phyloP scores from a whole-genome alignment of 2,797 vertebrate species.

The Hyperoplus immaculatus region DNA sequence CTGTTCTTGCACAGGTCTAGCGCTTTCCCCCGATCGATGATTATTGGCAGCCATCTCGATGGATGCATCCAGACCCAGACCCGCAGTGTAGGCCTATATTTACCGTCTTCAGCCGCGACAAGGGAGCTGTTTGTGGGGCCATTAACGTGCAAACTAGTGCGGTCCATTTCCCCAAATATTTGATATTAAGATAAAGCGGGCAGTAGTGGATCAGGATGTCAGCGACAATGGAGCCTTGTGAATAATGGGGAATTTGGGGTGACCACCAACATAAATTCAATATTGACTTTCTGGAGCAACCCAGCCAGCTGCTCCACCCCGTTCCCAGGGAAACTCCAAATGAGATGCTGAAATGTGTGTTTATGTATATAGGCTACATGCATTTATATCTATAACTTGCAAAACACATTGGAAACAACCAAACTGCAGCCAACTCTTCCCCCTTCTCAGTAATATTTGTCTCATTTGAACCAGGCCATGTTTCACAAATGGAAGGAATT shows the following conservation, averaged over 20 bases:
- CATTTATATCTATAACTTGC: conserved; percentile 16
- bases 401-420: background rate
- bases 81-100: background rate
- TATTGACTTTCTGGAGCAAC: conserved; percentile 75
- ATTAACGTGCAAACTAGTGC: conserved; percentile 81
- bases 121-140: conserved; percentile 6
- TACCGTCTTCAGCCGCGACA: conserved; percentile 48
- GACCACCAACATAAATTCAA: conserved; percentile 79
- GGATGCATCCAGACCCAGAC: conserved; percentile 36
- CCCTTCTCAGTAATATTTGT: conserved; percentile 3
- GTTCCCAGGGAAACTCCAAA: conserved; percentile 43
- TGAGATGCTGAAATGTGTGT: conserved; percentile 26
- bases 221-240: conserved; percentile 53
- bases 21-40: conserved; percentile 63
- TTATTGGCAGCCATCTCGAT: conserved; percentile 60
- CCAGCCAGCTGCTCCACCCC: conserved; percentile 42
- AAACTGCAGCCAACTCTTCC: background rate
- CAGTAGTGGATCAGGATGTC: conserved; percentile 69
- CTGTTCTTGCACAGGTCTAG: conserved; percentile 70
- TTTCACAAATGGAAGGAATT: conserved; percentile 80
- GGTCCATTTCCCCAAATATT: conserved; percentile 79
- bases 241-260: conserved; percentile 63
- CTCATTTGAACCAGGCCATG: conserved; percentile 37
- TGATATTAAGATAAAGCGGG: conserved; percentile 74
- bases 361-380: too few relatives aligned